Evolutionary conservation across 1,140 invertebrate genomes (phyloP).

Genomic region (Diabrotica virgifera): DNA sequence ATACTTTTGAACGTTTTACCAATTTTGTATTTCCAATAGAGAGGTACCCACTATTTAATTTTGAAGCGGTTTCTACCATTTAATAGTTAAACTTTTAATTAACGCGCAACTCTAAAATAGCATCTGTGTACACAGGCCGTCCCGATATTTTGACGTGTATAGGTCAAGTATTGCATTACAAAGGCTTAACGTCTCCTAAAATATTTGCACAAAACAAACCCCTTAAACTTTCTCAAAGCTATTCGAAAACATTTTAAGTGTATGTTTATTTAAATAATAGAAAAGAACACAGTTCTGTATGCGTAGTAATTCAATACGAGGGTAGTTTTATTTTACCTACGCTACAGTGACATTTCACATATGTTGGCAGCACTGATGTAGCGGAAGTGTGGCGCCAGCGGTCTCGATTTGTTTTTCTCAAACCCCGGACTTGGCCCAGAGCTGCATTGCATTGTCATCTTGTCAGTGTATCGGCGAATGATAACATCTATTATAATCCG

Average conservation of each 20-base stretch:
- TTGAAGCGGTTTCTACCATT: too few species aligned
- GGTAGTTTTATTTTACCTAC: slow-evolving; percentile 43
- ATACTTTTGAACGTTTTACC: too few species aligned
- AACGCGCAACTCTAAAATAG: slow-evolving; percentile 3
- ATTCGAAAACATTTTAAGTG: slow-evolving; percentile 47
- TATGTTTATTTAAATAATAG: slow-evolving; percentile 48
- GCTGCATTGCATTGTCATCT: slow-evolving; percentile 24
- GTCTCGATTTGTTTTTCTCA: slow-evolving; percentile 41
- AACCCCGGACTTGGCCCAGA: slow-evolving; percentile 22
- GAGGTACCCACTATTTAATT: too few species aligned
- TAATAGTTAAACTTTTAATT: too few species aligned
- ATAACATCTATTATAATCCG: slow-evolving; percentile 18
- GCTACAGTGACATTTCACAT: slow-evolving; percentile 41
- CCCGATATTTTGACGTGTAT: slow-evolving; percentile 21
- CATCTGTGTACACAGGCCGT: slow-evolving; percentile 21
- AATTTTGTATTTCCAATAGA: too few species aligned
- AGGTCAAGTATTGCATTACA: slow-evolving; percentile 30
- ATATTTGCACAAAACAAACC: slow-evolving; percentile 41
- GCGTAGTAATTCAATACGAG: slow-evolving; percentile 41
- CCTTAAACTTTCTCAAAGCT: slow-evolving; percentile 35
- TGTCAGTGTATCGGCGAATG: slow-evolving; percentile 17
- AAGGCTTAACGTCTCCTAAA: slow-evolving; percentile 27
- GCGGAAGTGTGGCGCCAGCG: slow-evolving; percentile 46
- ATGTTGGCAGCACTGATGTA: slow-evolving; percentile 43
- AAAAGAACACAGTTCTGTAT: slow-evolving; percentile 44